Conservation (phyloP, 2,797 vertebrate genomes). For the Anomalospiza imberbis region DNA sequence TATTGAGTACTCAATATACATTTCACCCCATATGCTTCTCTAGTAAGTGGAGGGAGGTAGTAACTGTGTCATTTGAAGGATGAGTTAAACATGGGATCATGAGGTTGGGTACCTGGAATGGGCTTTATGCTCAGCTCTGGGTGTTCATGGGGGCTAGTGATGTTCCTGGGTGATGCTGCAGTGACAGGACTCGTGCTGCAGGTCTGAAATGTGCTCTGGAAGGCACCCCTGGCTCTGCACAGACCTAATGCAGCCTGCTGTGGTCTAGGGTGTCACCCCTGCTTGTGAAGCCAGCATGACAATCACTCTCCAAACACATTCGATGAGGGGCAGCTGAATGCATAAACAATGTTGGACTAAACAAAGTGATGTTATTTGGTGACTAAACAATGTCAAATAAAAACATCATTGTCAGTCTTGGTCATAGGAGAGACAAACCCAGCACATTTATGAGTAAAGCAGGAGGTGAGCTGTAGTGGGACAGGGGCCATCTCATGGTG, state of each 20-base stretch:
- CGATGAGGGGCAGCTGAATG: neutral
- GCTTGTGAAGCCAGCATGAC: neutral
- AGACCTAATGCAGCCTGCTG: neutral
- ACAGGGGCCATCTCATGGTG: neutral
- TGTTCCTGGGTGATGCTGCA: neutral
- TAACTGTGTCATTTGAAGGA: neutral
- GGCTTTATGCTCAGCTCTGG: neutral
- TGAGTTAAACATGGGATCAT: neutral
- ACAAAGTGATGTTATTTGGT: neutral
- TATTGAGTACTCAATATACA: neutral
- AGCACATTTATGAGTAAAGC: neutral
- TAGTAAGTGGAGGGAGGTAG: neutral
- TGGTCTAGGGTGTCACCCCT: neutral
- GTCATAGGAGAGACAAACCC: neutral
- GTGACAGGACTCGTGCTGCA: neutral
- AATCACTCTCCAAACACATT: neutral
- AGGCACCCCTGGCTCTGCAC: neutral
- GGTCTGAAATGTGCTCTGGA: neutral
- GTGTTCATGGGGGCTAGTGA: neutral
- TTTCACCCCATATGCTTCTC: neutral
- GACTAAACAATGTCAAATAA: neutral
- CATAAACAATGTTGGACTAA: neutral
- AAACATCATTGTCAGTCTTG: neutral
- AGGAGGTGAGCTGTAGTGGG: neutral
- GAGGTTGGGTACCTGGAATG: neutral